Conservation (phyloP, 2,797 vertebrate genomes). For the Euphonia xanthogaster region DNA sequence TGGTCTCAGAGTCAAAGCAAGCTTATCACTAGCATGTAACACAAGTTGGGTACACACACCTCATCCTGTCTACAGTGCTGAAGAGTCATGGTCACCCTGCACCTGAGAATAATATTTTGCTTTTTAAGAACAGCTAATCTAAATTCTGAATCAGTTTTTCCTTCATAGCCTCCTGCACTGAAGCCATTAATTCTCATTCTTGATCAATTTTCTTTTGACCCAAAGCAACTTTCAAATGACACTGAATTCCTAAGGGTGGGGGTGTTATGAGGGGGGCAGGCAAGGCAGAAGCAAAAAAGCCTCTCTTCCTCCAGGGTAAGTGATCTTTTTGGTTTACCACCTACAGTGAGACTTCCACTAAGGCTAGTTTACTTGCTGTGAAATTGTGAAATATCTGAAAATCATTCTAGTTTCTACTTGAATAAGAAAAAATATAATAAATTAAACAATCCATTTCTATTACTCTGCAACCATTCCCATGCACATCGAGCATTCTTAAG, state of each 20-base stretch:
- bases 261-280: accelerated
- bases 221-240: conserved; percentile 1
- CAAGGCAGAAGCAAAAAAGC: background rate
- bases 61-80: background rate
- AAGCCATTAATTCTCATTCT: background rate
- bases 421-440: conserved; percentile 12
- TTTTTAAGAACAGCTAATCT: background rate
- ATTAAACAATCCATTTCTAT: background rate
- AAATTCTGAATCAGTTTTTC: background rate
- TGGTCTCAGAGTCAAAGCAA: background rate
- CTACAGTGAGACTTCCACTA: background rate
- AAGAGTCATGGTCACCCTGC: background rate
- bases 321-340: background rate
- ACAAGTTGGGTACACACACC: background rate
- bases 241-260: background rate
- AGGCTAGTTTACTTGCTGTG: background rate
- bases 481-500: background rate
- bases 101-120: background rate
- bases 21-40: background rate
- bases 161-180: background rate
- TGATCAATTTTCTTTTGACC: background rate
- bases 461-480: background rate
- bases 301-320: background rate
- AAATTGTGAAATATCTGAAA: background rate
- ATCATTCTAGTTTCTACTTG: background rate